Evolutionary conservation across 2,113 vertebrate genomes (phyloP), one percentile per base, ranked within the genome.

Genomic region (Halichoeres trimaculatus): DNA sequence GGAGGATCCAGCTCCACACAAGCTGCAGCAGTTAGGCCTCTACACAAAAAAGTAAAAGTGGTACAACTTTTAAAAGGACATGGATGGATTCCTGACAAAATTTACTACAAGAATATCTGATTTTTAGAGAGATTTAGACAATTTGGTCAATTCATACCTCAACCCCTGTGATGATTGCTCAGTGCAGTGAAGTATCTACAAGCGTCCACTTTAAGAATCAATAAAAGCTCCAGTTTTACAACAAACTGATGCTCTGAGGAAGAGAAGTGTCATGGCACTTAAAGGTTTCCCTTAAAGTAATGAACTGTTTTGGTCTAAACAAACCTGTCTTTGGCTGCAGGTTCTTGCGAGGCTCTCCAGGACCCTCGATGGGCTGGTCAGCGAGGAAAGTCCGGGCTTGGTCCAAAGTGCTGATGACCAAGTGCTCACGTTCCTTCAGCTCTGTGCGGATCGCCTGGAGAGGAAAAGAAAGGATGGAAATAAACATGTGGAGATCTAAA

Each of bases 331-430:
- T 99, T 8, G 93, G 94, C 59, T 97, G 96, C 22, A 95, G 85
- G 76, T 92, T 97, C 83, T 94, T 96, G 74, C 96, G 94, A 14
- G 97, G 97, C 63, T 99, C 97, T 82, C 98, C 97, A 0, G 97
- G 97, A 7, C 95, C 97, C 81, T 99, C 97, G 48, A 98, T 98
- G 22, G 97, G 98, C 68, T 99, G 97, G 84, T 99, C 97, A 43
- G 97, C 97, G 50, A 99, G 94, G 87, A 98, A 99, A 70, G 94
- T 88, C 38, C 95, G 93, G n/a, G 97, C 97, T 89, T 99, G 96
- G 79, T 99, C 97, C 83, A 99, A 90, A 34, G 97, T 94, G 2
- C 81, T 95, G 80, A 96, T 85, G 82, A 99, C 85, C 8, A 95
- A 81, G 70, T 94, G 94, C 52, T 98, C 97, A 12, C 96, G 96